phyloP scores from a whole-genome alignment of 2,888 invertebrate genomes.

The Copidosoma aretas region DNA sequence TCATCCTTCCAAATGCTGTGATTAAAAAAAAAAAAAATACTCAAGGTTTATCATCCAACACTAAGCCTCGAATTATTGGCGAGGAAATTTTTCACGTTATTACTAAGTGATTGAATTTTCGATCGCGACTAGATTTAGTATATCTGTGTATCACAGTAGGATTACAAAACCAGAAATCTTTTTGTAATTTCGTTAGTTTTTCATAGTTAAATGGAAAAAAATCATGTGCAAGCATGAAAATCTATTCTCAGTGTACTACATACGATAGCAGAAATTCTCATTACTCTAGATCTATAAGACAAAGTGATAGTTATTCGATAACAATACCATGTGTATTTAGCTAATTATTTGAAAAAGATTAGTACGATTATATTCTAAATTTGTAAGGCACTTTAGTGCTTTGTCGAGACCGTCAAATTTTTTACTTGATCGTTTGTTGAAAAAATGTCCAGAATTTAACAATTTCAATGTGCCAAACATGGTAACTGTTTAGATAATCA shows the following conservation, averaged over 20 bases:
- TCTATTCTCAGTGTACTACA: conserved; percentile 14
- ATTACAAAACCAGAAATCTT: conserved; percentile 22
- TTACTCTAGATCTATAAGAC: conserved; percentile 19
- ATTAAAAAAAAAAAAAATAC: conserved; percentile 36
- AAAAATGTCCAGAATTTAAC: conserved; percentile 13
- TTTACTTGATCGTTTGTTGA: conserved; percentile 15
- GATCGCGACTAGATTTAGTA: conserved; percentile 25
- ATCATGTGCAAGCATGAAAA: too few relatives aligned
- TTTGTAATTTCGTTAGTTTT: conserved; percentile 34
- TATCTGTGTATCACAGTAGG: conserved; percentile 26
- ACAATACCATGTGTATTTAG: conserved; percentile 24
- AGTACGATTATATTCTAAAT: conserved; percentile 13
- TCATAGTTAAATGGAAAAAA: neutral
- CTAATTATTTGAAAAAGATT: conserved; percentile 18
- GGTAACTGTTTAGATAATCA: conserved; percentile 7
- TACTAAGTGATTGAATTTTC: conserved; percentile 4
- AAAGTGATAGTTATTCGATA: conserved; percentile 37
- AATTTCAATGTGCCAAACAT: conserved; percentile 29
- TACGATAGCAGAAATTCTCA: conserved; percentile 25
- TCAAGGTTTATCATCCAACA: conserved; percentile 35
- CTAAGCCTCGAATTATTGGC: conserved; percentile 29
- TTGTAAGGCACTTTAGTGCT: conserved; percentile 10
- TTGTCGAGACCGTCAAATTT: conserved; percentile 18
- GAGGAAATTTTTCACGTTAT: conserved; percentile 32
- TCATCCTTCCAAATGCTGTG: conserved; percentile 48